Base-by-base conservation (phyloP, 2,888 invertebrate genomes). In the Operophtera brumata region DNA sequence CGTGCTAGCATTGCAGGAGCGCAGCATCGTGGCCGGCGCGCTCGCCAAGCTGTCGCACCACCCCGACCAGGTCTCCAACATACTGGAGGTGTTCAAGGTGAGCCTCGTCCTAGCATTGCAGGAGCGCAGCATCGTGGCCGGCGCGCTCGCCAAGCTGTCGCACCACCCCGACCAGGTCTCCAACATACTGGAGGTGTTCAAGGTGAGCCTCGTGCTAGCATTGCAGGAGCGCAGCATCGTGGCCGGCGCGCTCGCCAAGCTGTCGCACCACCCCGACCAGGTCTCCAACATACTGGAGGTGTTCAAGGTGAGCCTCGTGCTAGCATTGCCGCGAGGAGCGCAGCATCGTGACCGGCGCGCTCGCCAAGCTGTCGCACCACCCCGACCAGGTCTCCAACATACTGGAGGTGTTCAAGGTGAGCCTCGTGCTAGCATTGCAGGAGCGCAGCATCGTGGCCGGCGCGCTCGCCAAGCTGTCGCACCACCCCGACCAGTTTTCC, bases 301-400 rank as follows among this genome's bases (percentile, higher is more conserved):
- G 28, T 94, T 95, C 71, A 89, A 91, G 90, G 12, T 46, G 9
- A 10, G 39, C 36, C 6, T 20, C 20, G 4, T 20, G 20, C 20
- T 20, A 20, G 20, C 20, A 20, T 20, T 20, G 20, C 20, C 2
- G 20, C 77, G 94, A 95, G 59, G 95, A 95, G 81, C 87, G 96
- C 26, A 88, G 89, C 54, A 75, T 88, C 30, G 90, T 94, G 35
- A 92, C 94, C 1, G 83, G 90, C 51, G 94, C 94, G 0, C 88
- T 96, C 69, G 91, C 93, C 78, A 94, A 94, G 73, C 86, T 96
- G 13, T 90, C 93, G 32, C 92, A 91, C 63, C 91, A 91, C 41
- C 92, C 93, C 0, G 93, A 94, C 66, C 91, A 93, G 59, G 85
- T 93, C 34, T 93, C 93, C 54, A 95, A 95, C 68, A 88, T 95